phyloP scores from a whole-genome alignment of 2,113 vertebrate genomes.

The Oreochromis spilurus region DNA sequence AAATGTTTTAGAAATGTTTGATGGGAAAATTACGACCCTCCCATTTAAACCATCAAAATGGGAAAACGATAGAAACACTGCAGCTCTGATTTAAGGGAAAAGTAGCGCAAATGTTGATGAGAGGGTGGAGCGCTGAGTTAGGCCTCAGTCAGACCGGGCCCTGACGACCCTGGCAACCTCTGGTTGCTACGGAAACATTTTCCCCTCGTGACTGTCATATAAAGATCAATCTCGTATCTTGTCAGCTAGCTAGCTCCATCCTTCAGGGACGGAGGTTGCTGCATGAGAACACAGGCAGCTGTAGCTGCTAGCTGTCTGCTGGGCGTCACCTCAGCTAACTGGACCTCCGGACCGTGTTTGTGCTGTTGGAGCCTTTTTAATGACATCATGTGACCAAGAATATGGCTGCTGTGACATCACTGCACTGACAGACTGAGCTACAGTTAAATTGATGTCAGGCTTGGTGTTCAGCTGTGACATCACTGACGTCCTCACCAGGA shows the following conservation, averaged over 20 bases:
- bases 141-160: background rate
- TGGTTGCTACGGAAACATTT: background rate
- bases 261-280: background rate
- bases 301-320: background rate
- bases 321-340: background rate
- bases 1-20: background rate
- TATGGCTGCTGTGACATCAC: background rate
- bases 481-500: background rate
- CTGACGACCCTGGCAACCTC: background rate
- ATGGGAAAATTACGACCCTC: background rate
- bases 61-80: background rate
- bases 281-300: background rate
- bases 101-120: background rate
- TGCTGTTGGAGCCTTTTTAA: background rate
- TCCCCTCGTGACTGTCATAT: background rate
- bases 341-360: background rate
- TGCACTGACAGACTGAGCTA: background rate
- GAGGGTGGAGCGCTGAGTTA: fast-evolving
- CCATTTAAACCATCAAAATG: background rate
- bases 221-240: background rate
- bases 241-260: background rate
- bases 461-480: background rate
- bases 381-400: background rate
- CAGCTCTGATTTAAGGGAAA: background rate
- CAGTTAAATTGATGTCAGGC: background rate